Evolutionary conservation across 2,113 vertebrate genomes (phyloP), one percentile per base, ranked within the genome.

Genomic region (Conger conger): DNA sequence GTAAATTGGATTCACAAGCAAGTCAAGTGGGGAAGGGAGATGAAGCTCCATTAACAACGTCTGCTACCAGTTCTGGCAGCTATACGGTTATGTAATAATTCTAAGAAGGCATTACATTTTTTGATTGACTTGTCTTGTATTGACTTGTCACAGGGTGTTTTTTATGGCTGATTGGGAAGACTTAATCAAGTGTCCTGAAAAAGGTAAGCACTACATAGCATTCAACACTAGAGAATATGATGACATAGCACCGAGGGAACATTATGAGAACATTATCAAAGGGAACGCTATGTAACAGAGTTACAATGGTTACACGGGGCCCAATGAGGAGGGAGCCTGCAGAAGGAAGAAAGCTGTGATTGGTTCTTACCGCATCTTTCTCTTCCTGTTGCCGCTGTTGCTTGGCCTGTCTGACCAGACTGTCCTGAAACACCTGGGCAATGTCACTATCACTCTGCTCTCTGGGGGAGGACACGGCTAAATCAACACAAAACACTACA

Each of bases 381-480:
- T 98, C 96, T 90, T 99, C 98, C 89, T 99, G 97, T 82, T 93
- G 92, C 40, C 96, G 96, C 63, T 95, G 96, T 77, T 93, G 96
- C 87, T 98, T 96, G 0, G 96, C 97, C 93, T 98, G 97, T 89
- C 97, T 95, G 1, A 96, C 94, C 87, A 99, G 95, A 90, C 97
- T 94, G 90, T 97, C 97, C 91, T 99, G 98, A 92, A 99, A 97
- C 94, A 96, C 98, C 89, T 98, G 96, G 89, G 98, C 98, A 0
- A 99, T 97, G 93, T 98, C 97, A 0, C 92, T 96, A 87, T 99
- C 98, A 83, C 96, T 96, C 0, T 89, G 96, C 90, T 97, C 98
- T 73, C 98, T 99, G 87, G 38, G 79, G n/a, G 60, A 37, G 50
- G 38, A 63, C 35, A 85, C 27, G 50, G 38, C 36, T 4, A 76